Base-by-base conservation (phyloP, 2,113 vertebrate genomes). In the Pelodiscus sinensis region DNA sequence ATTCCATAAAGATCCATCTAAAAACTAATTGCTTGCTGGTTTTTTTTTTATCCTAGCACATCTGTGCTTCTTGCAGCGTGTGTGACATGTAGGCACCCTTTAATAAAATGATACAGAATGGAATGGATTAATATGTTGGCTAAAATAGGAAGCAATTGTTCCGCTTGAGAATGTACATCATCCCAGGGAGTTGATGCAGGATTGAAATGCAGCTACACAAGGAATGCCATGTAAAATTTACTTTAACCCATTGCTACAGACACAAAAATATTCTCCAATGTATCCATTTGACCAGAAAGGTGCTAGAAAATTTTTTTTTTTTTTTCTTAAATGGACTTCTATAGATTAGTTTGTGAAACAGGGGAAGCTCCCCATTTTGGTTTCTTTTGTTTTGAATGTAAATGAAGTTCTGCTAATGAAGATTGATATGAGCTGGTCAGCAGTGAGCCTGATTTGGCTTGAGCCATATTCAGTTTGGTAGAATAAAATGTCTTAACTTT, bases 1-100 rank as follows among this genome's bases (percentile, higher is more conserved):
- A 83, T 90, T 95, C 92, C 89, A 81, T 92, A 96, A 94, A 96
- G 79, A 96, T 86, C 16, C 82, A 95, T 92, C 93, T 90, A 86
- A 88, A 96, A 96, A 89, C 94, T 79, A 92, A 81, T 92, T 95
- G 79, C 85, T 84, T 94, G 73, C 68, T 91, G 68, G 83, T 51
- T 51, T 81, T 2, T 80, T 94, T 97, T 97, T 93, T 79, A 92
- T 95, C 86, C 51, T 88, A 88, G 83, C 68, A 94, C 91, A 95
- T 95, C 95, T 95, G 90, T 95, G 90, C 52, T 92, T 51, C 84
- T 89, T 95, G 89, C 55, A 92, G 56, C 91, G 73, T 82, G 62
- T 77, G 44, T 68, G 90, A 73, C 65, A 89, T 10, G 84, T 93
- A 95, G 12, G 54, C 31, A 85, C 24, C 27, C 87, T 94, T 95